phyloP scores from a whole-genome alignment of 2,888 invertebrate genomes.

The Nebria salina region DNA sequence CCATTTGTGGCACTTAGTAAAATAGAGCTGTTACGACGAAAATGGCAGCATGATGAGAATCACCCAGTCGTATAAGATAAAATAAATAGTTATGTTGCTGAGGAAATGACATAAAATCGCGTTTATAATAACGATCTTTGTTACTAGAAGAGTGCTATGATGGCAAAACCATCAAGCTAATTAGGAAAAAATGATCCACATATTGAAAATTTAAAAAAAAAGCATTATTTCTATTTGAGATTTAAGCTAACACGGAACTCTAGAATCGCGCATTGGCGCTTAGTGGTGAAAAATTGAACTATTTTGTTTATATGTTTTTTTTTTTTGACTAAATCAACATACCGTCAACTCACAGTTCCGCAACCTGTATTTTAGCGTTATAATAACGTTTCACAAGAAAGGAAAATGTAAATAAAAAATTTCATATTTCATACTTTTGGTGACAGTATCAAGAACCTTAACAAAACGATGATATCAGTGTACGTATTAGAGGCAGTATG shows the following conservation, averaged over 20 bases:
- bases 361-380: neutral
- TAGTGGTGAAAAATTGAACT: no score
- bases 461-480: constrained; percentile 9
- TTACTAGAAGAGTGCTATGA: no score
- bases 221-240: no score
- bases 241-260: no score
- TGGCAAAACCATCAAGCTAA: no score
- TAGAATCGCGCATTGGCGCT: no score
- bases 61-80: neutral
- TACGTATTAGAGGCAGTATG: neutral
- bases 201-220: no score
- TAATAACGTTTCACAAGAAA: neutral
- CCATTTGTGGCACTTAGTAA: constrained; percentile 16
- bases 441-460: constrained; percentile 11
- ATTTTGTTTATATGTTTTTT: neutral
- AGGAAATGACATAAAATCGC: no score
- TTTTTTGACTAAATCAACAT: neutral
- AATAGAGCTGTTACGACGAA: constrained; percentile 18
- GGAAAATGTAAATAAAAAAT: constrained; percentile 7
- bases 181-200: no score
- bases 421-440: constrained; percentile 12
- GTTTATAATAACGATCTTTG: no score
- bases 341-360: neutral
- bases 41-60: neutral
- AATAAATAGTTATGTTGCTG: neutral